Percentiles rank a stretch among this genome's conserved stretches.
These are phyloP conservation scores for Caenorhabditis becei DNA, from an alignment of 2,888 invertebrate species.

Conservation along the genomic window DNA sequence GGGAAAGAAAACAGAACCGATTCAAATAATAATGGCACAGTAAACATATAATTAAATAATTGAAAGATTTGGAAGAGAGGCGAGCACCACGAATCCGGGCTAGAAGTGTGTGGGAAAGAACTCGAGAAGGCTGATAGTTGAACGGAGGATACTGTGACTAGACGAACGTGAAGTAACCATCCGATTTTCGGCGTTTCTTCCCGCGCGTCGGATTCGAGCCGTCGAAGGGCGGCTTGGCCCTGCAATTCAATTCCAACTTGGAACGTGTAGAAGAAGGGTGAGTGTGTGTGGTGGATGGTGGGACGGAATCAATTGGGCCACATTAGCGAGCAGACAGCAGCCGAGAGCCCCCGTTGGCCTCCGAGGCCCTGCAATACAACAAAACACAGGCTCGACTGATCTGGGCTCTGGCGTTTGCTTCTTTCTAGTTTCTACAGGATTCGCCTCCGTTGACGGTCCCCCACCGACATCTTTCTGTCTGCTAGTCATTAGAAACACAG, in stretches of 20 bases:
- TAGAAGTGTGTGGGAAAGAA: constrained; percentile 52
- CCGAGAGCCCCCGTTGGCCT: constrained; percentile 68
- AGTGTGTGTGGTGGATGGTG: constrained; percentile 4
- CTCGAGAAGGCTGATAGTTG: constrained; percentile 35
- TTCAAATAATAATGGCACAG: constrained; percentile 42
- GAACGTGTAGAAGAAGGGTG: constrained; percentile 20
- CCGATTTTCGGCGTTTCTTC: constrained; percentile 81
- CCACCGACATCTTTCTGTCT: constrained; percentile 16
- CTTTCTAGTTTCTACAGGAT: neutral
- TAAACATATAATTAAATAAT: constrained; percentile 47
- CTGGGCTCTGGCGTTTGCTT: constrained; percentile 24
- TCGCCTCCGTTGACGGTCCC: constrained; percentile 13
- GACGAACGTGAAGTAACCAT: constrained; percentile 82
- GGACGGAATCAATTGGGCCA: constrained; percentile 37
- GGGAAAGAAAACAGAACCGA: constrained; percentile 20
- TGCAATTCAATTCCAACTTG: constrained; percentile 69
- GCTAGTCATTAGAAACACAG: constrained; percentile 11
- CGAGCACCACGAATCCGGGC: constrained; percentile 50
- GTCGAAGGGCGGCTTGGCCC: constrained; percentile 80
- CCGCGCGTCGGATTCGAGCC: constrained; percentile 80
- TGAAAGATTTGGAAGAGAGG: constrained; percentile 41
- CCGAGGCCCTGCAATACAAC: constrained; percentile 69
- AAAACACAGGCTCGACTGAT: constrained; percentile 60
- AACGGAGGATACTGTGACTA: constrained; percentile 54
- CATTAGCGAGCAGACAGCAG: constrained; percentile 65